Base-by-base conservation (phyloP, 1,140 invertebrate species). In the Pseudobourletiella spinata region DNA sequence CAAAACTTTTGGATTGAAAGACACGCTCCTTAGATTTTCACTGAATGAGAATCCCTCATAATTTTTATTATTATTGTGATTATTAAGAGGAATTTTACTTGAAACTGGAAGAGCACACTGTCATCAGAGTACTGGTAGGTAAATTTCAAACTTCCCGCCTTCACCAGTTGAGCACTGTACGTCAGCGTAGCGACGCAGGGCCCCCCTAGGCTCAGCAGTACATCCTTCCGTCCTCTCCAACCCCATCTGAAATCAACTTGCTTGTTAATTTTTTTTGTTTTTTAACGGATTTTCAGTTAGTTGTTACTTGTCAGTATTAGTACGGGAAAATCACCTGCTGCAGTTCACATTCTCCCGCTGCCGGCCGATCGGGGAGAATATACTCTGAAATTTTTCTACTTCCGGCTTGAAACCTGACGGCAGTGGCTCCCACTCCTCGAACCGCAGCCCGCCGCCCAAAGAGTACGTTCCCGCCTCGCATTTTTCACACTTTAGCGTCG, bases 381-480 rank as follows among this genome's bases (percentile, higher is more conserved):
- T 68, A 39, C 70, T 73, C 43, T 71, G 65, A 62, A 80, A 77
- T 4, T 73, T 73, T 59, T 81, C 79, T 1, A 76, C 71, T 51
- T 73, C 70, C 1, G 75, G 61, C 43, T 74, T 72, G 64, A 81
- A 81, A 30, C 77, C 77, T 20, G 57, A 39, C 0, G 80, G 79
- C 0, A 81, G 64, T 3, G 69, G 66, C 15, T 78, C 73, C 79
- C 79, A 82, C 1, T 73, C 71, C 56, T 80, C 79, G 70, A 76
- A 80, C 15, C 75, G 72, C 8, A 78, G 71, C 2, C 79, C 79
- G 24, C 79, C 79, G 0, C 81, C 80, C 11, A 82, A 68, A 11
- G 80, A 81, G 70, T 79, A 82, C 14, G 77, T 77, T 3, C 81
- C 80, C 15, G 76, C 68, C 15, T 74, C 74, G 67, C 81, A 82